Percentiles rank a stretch among this genome's conserved stretches.
Conservation (phyloP, 2,888 invertebrate genomes). For the Acrocyrtus sp. region DNA sequence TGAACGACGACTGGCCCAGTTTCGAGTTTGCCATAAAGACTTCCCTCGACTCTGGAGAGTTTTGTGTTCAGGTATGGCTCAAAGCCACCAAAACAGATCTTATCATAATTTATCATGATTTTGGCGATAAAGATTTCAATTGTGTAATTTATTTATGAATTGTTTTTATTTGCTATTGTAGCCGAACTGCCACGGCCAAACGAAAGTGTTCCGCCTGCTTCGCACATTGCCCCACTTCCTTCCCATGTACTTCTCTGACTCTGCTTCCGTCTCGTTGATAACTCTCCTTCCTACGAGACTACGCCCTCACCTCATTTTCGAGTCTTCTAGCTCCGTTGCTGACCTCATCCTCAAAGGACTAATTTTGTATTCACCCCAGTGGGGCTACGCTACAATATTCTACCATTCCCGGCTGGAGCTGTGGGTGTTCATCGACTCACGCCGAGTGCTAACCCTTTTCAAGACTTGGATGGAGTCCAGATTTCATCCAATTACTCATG, state of each 20-base stretch:
- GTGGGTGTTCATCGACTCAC: slow-evolving; percentile 61
- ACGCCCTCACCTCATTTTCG: slow-evolving; percentile 60
- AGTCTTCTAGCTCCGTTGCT: slow-evolving; percentile 53
- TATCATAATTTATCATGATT: neutral
- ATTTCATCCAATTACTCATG: slow-evolving; percentile 51
- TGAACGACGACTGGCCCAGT: slow-evolving; percentile 59
- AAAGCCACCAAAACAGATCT: too few species aligned
- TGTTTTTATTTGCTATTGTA: slow-evolving; percentile 5
- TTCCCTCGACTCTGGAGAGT: slow-evolving; percentile 60
- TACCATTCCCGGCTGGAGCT: slow-evolving; percentile 60
- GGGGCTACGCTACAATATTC: slow-evolving; percentile 58
- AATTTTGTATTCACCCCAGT: slow-evolving; percentile 49
- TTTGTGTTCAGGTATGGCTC: slow-evolving; percentile 63
- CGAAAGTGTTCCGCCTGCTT: slow-evolving; percentile 60
- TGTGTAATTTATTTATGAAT: neutral
- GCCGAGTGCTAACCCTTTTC: slow-evolving; percentile 52
- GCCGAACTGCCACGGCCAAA: slow-evolving; percentile 62
- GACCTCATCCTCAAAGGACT: slow-evolving; percentile 52
- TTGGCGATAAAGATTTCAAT: neutral
- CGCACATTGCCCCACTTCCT: slow-evolving; percentile 55
- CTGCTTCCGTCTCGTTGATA: slow-evolving; percentile 40
- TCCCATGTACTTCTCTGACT: slow-evolving; percentile 57
- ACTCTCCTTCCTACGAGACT: slow-evolving; percentile 53
- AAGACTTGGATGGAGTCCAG: slow-evolving; percentile 54
- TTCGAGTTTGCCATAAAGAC: slow-evolving; percentile 62